Conservation (phyloP, 2,113 vertebrate species). For the Anhinga anhinga region DNA sequence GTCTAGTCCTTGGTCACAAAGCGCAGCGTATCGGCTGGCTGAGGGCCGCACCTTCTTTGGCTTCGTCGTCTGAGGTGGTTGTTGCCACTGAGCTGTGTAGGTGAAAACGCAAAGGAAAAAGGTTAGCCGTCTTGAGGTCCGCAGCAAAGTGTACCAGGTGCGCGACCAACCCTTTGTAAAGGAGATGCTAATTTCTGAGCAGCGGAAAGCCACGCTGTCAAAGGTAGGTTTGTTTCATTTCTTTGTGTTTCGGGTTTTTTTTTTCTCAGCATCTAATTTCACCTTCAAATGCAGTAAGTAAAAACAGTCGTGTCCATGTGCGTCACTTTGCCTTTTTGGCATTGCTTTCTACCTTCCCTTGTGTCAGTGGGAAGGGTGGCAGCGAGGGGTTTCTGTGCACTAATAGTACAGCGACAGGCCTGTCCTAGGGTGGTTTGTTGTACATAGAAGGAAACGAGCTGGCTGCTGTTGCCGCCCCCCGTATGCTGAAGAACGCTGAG, state of each 20-base stretch:
- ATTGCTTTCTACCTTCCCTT: background rate
- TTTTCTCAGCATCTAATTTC: background rate
- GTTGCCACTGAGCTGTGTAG: slow-evolving; percentile 91
- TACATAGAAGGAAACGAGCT: background rate
- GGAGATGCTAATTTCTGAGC: background rate
- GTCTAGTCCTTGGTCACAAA: slow-evolving; percentile 95
- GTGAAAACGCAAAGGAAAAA: background rate
- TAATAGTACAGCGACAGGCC: background rate
- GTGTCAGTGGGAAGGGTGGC: background rate
- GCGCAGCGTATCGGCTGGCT: slow-evolving; percentile 93
- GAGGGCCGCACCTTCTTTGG: slow-evolving; percentile 95
- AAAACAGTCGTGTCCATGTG: background rate
- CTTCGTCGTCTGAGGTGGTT: slow-evolving; percentile 86
- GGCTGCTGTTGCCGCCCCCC: background rate
- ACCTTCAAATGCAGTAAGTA: background rate
- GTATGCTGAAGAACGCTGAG: background rate
- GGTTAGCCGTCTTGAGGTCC: background rate
- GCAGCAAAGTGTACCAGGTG: background rate
- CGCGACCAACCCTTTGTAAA: background rate
- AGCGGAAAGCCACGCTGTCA: background rate
- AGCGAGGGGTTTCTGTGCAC: background rate
- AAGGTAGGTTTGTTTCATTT: background rate
- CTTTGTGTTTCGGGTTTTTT: background rate
- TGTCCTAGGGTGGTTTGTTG: background rate
- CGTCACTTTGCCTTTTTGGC: background rate